These are phyloP conservation scores for Dynastes maya DNA, from an alignment of 2,888 invertebrate species.

Conservation along the genomic window DNA sequence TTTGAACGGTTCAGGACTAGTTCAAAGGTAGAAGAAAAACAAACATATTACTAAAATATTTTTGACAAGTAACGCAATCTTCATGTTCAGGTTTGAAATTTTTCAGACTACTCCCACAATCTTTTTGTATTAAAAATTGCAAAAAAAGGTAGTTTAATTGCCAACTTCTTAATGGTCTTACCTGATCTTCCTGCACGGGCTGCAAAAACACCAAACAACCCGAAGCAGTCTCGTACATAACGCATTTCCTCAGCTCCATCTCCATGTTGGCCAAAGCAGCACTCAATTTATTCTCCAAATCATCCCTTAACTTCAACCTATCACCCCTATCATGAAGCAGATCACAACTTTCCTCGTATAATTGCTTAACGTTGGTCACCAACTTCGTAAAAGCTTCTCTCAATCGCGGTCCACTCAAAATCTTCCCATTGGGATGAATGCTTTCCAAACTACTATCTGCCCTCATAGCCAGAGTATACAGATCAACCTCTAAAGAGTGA, in stretches of 20 bases:
- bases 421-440: conserved; percentile 86
- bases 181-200: conserved; percentile 72
- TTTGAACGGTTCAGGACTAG: too few relatives aligned
- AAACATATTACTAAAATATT: too few relatives aligned
- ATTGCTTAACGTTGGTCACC: conserved; percentile 77
- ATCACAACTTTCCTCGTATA: conserved; percentile 83
- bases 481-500: conserved; percentile 81
- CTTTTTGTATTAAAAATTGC: too few relatives aligned
- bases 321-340: conserved; percentile 80
- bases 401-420: conserved; percentile 70
- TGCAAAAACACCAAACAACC: conserved; percentile 76
- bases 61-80: too few relatives aligned
- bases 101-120: too few relatives aligned
- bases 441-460: conserved; percentile 80
- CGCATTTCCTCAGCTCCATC: conserved; percentile 80
- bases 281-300: conserved; percentile 80
- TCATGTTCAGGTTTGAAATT: too few relatives aligned
- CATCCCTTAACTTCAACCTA: conserved; percentile 77
- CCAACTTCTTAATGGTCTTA: conserved; percentile 56
- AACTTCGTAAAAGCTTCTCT: conserved; percentile 85
- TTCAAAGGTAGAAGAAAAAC: too few relatives aligned
- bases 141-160: too few relatives aligned
- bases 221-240: conserved; percentile 73
- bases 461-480: conserved; percentile 83
- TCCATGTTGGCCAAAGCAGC: conserved; percentile 80